Evolutionary conservation across 2,113 vertebrate genomes (phyloP).

Genomic region (Zosterops lateralis): DNA sequence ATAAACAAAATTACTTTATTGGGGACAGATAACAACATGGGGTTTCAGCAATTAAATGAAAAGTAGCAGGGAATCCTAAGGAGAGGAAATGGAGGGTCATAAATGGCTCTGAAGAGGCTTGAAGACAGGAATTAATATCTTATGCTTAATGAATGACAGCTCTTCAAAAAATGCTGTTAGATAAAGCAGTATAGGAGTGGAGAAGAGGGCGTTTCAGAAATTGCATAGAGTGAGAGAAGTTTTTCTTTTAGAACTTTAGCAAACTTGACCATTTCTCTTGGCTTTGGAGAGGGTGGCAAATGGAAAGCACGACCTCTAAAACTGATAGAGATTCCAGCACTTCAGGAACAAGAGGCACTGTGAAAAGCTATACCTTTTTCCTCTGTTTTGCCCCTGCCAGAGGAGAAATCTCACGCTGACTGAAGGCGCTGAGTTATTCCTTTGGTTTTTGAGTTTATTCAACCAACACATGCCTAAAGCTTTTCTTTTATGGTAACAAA

Average conservation of each 20-base stretch:
- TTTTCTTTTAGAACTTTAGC: neutral
- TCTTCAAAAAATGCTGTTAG: neutral
- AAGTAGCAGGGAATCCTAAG: neutral
- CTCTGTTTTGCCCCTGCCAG: neutral
- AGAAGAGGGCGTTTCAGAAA: neutral
- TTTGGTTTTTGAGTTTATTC: neutral
- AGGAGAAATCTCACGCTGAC: neutral
- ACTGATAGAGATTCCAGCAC: neutral
- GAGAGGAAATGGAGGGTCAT: neutral
- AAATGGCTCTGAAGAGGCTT: neutral
- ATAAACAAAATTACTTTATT: neutral
- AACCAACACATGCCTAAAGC: neutral
- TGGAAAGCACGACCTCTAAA: neutral
- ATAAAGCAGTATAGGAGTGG: neutral
- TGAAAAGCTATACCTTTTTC: neutral
- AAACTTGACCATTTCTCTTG: neutral
- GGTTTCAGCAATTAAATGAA: neutral
- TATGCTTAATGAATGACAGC: neutral
- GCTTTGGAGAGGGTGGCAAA: neutral
- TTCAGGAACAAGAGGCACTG: neutral
- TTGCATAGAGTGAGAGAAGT: neutral
- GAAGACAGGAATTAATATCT: neutral
- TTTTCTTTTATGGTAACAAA: neutral
- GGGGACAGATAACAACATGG: neutral
- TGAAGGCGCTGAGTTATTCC: neutral